These are phyloP conservation scores for Tenthredo amoena DNA, from an alignment of 2,888 invertebrate species.

Conservation along the genomic window DNA sequence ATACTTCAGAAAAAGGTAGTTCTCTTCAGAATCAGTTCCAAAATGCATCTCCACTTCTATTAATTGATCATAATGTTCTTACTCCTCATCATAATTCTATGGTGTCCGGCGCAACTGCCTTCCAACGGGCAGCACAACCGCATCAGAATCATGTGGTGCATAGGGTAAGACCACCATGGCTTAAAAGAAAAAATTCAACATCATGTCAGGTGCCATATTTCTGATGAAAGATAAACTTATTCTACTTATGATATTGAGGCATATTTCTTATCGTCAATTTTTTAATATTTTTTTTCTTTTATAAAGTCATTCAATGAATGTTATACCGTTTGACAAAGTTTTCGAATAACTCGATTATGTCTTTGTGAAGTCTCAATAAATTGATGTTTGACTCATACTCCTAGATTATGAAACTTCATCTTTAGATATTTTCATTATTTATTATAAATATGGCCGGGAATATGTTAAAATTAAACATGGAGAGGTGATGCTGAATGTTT, in stretches of 20 bases:
- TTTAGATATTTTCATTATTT: conserved; percentile 9
- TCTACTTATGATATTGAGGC: not conserved
- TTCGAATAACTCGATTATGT: not conserved
- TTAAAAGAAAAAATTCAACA: conserved; percentile 46
- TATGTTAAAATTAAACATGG: conserved; percentile 42
- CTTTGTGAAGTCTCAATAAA: not conserved
- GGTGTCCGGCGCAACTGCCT: conserved; percentile 53
- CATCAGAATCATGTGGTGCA: conserved; percentile 53
- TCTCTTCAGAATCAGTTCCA: conserved; percentile 42
- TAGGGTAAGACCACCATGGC: conserved; percentile 53
- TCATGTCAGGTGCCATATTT: conserved; percentile 52
- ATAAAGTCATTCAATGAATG: not conserved
- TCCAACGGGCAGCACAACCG: conserved; percentile 52
- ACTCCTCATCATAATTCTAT: conserved; percentile 40
- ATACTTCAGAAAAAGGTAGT: conserved; percentile 23
- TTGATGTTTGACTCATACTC: not conserved
- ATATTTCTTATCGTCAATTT: not conserved
- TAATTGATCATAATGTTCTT: conserved; percentile 28
- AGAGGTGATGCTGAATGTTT: conserved; percentile 43
- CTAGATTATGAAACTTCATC: not conserved
- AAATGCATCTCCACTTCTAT: conserved; percentile 33
- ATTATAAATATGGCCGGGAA: conserved; percentile 44
- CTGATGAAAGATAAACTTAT: conserved; percentile 29
- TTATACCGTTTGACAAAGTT: not conserved
- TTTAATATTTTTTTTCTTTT: not conserved